Percentiles rank a stretch among this genome's conserved stretches.
phyloP scores from a whole-genome alignment of 2,888 invertebrate species.

The Tetramorium bicarinatum region DNA sequence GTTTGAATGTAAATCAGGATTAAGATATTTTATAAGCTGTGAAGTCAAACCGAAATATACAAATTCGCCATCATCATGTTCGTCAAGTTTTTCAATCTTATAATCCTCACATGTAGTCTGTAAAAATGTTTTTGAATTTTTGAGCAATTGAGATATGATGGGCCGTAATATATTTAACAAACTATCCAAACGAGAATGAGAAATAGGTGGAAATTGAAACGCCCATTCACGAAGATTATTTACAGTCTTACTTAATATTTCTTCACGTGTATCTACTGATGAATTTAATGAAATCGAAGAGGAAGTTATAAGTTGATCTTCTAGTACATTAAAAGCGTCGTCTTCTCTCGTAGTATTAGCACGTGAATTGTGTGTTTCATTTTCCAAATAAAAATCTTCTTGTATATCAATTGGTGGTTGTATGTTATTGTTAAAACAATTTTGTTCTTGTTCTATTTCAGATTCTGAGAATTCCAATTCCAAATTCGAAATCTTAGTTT shows the following conservation, averaged over 20 bases:
- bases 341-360: not conserved
- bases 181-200: not conserved
- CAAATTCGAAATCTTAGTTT: too few relatives aligned
- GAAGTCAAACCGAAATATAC: not conserved
- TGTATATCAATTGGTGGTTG: not conserved
- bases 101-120: not conserved
- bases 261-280: not conserved
- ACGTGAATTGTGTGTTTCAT: not conserved
- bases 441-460: not conserved
- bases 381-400: not conserved
- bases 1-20: not conserved
- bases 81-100: conserved; percentile 3
- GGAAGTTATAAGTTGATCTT: not conserved
- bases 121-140: conserved; percentile 9
- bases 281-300: not conserved
- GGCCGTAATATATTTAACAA: conserved; percentile 7
- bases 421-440: not conserved
- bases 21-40: not conserved
- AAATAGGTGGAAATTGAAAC: not conserved
- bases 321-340: not conserved
- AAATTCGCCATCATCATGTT: not conserved
- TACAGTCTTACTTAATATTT: not conserved
- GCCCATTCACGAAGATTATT: conserved; percentile 6
- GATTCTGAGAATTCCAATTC: not conserved
- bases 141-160: not conserved